phyloP scores from a whole-genome alignment of 2,113 vertebrate species.

The Festucalex cinctus region DNA sequence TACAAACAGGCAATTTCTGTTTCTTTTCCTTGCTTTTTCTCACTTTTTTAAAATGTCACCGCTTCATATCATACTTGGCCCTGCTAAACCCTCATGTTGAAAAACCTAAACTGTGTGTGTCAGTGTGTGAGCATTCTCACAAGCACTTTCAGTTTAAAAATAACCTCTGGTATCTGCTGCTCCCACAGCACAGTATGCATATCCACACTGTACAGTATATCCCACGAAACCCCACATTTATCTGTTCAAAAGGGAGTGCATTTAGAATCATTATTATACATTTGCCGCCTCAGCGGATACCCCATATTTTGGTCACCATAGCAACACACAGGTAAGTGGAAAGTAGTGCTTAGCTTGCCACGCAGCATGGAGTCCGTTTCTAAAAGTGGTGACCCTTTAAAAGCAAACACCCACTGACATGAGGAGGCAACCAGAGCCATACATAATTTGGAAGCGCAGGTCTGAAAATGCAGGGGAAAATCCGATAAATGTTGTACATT shows the following conservation, averaged over 20 bases:
- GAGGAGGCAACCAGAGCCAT: constrained; percentile 36
- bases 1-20: constrained; percentile 32
- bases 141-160: constrained; percentile 35
- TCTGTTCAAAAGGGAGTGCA: constrained; percentile 29
- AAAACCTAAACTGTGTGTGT: constrained; percentile 5
- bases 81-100: not conserved
- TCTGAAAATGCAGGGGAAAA: constrained; percentile 18
- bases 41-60: constrained; percentile 15
- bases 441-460: constrained; percentile 15
- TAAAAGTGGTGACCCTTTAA: constrained; percentile 69
- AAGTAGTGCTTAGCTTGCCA: constrained; percentile 51
- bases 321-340: constrained; percentile 68
- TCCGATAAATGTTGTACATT: constrained; percentile 22
- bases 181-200: constrained; percentile 2
- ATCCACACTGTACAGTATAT: constrained; percentile 7
- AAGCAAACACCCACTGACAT: constrained; percentile 52
- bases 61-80: not conserved
- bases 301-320: constrained; percentile 55
- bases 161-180: constrained; percentile 16
- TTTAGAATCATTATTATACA: constrained; percentile 50
- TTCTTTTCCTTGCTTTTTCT: not conserved
- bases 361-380: constrained; percentile 52
- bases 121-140: constrained; percentile 5
- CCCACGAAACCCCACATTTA: constrained; percentile 27
- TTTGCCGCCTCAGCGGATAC: constrained; percentile 49